A percentile compares a stretch with the other conserved stretches of the same genome.
These are phyloP conservation scores for Ephydatia muelleri DNA, from an alignment of 37 sponge, comb jelly and placozoan species.

Conservation along the genomic window DNA sequence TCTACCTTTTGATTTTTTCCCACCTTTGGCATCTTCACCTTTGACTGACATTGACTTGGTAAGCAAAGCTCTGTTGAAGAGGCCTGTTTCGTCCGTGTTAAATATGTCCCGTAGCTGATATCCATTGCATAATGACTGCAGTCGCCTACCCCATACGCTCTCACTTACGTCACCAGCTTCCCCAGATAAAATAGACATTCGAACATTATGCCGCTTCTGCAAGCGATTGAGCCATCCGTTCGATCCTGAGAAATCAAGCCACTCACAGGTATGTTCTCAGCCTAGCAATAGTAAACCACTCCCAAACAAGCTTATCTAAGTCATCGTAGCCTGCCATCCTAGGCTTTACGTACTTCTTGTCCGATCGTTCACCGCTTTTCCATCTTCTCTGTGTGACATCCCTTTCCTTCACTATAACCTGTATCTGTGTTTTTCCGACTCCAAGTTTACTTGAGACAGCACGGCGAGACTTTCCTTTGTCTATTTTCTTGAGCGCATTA, in stretches of 20 bases:
- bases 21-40: too few relatives aligned
- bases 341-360: slow-evolving; percentile 36
- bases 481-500: too few relatives aligned
- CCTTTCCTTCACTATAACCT: background rate
- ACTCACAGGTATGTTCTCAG: too few relatives aligned
- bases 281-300: too few relatives aligned
- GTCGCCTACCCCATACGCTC: slow-evolving; percentile 5
- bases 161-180: slow-evolving; percentile 14
- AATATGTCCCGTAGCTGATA: slow-evolving; percentile 28
- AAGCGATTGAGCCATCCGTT: too few relatives aligned
- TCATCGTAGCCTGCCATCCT: slow-evolving; percentile 23
- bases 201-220: too few relatives aligned
- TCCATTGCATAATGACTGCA: slow-evolving; percentile 18
- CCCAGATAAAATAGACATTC: too few relatives aligned
- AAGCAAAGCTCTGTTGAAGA: slow-evolving; percentile 42
- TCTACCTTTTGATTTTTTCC: slow-evolving; percentile 26
- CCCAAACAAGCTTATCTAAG: background rate
- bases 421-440: too few relatives aligned
- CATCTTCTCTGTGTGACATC: slow-evolving; percentile 10
- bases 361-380: background rate
- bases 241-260: too few relatives aligned
- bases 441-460: too few relatives aligned
- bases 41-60: slow-evolving; percentile 25
- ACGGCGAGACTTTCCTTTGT: too few relatives aligned
- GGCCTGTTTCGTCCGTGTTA: slow-evolving; percentile 47